Percentiles rank a stretch among this genome's conserved stretches.
Evolutionary conservation across 2,888 invertebrate genomes (phyloP).

Genomic region (Dryobota labecula): DNA sequence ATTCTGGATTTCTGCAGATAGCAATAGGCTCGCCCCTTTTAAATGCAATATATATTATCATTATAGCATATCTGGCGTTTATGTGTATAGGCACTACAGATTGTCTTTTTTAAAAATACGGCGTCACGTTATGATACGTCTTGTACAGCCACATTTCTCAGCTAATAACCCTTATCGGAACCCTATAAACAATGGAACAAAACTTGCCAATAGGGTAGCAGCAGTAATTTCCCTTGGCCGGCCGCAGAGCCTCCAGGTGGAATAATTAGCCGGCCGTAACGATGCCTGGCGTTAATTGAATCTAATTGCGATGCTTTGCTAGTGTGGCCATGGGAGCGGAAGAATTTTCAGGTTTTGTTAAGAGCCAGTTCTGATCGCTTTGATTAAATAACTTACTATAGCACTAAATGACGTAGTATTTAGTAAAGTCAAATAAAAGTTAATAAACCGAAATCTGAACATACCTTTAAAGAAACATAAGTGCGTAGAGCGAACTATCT

Average conservation of each 20-base stretch:
- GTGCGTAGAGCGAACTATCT: not conserved
- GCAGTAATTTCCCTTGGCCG: conserved; percentile 53
- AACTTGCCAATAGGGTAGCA: conserved; percentile 32
- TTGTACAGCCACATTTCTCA: not conserved
- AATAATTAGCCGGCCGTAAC: conserved; percentile 67
- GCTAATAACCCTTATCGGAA: conserved; percentile 3
- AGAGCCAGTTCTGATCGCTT: not conserved
- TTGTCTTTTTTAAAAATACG: not conserved
- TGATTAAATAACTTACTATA: not conserved
- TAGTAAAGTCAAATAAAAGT: not conserved
- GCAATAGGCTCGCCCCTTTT: not conserved
- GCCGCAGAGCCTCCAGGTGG: conserved; percentile 46
- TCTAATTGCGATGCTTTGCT: conserved; percentile 67
- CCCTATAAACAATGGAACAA: conserved; percentile 16
- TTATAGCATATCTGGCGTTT: not conserved
- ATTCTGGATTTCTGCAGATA: not conserved
- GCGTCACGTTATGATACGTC: not conserved
- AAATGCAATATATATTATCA: no score
- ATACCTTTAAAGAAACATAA: not conserved
- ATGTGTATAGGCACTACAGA: not conserved
- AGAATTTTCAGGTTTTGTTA: not conserved
- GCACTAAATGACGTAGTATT: not conserved
- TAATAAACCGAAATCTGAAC: not conserved
- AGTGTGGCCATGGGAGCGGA: conserved; percentile 36
- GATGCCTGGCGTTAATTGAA: conserved; percentile 71